These are phyloP conservation scores for Papilio helenus DNA, from an alignment of 1,140 invertebrate genomes.

Conservation along the genomic window DNA sequence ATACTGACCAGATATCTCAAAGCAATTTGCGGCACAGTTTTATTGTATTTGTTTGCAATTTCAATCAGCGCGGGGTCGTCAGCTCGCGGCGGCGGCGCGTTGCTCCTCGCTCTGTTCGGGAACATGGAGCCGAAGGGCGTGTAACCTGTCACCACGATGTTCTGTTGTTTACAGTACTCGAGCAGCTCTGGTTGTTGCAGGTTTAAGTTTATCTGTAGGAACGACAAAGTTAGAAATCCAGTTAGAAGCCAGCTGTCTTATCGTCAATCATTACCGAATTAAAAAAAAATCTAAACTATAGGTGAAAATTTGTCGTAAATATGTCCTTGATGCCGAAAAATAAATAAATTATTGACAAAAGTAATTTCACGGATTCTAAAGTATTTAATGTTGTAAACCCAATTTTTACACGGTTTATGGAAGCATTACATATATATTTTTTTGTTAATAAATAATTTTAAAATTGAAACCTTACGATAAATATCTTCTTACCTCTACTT, in stretches of 20 bases:
- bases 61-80: slow-evolving; percentile 86
- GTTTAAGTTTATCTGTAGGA: slow-evolving; percentile 84
- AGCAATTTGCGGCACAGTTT: slow-evolving; percentile 88
- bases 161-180: slow-evolving; percentile 86
- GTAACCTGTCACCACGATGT: slow-evolving; percentile 90
- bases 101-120: slow-evolving; percentile 84
- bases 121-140: slow-evolving; percentile 88
- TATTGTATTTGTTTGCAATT: slow-evolving; percentile 87
- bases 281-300: too few species aligned
- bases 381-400: too few species aligned
- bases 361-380: too few species aligned
- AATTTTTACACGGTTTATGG: too few species aligned
- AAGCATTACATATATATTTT: too few species aligned
- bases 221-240: not conserved
- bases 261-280: too few species aligned
- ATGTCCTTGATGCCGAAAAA: too few species aligned
- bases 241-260: too few species aligned
- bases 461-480: too few species aligned
- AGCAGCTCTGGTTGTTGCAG: slow-evolving; percentile 89
- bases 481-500: slow-evolving; percentile 75
- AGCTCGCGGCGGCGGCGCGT: slow-evolving; percentile 83
- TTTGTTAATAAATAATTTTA: too few species aligned
- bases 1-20: slow-evolving; percentile 85
- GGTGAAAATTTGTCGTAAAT: too few species aligned
- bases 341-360: too few species aligned